Evolutionary conservation across 1,140 invertebrate species (phyloP).

Genomic region (Neotoxoptera formosana): DNA sequence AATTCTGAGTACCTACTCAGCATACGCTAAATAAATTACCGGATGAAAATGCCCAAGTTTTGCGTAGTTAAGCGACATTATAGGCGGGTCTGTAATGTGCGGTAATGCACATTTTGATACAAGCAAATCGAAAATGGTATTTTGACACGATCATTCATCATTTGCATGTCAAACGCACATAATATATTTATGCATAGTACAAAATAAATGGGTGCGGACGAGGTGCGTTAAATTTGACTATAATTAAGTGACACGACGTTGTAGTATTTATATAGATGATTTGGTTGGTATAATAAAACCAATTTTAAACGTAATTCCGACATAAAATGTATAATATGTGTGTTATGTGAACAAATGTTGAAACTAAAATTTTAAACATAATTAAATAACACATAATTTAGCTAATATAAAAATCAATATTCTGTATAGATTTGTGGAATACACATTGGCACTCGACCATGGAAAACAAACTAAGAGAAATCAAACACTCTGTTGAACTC

Average conservation of each 20-base stretch:
- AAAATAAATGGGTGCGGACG: not conserved
- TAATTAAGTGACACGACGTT: slow-evolving; percentile 13
- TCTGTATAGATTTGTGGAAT: too few relatives aligned
- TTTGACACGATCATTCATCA: not conserved
- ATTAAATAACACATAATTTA: not conserved
- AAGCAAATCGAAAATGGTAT: not conserved
- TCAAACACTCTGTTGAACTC: too few relatives aligned
- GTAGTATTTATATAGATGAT: not conserved
- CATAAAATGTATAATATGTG: not conserved
- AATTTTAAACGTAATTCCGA: not conserved
- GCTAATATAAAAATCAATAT: not conserved
- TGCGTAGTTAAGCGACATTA: not conserved
- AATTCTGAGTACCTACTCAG: not conserved
- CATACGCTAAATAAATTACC: not conserved
- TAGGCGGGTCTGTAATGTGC: not conserved
- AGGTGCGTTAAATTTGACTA: slow-evolving; percentile 16
- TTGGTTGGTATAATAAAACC: not conserved
- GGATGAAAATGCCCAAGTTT: slow-evolving; percentile 33
- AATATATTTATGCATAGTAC: not conserved
- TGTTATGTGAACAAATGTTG: not conserved
- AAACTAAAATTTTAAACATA: not conserved
- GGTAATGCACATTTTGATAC: not conserved
- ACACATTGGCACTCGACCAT: too few relatives aligned
- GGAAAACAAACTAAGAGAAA: too few relatives aligned
- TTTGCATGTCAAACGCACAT: not conserved